Percentiles rank a stretch among this genome's conserved stretches.
These are phyloP conservation scores for Protophormia terraenovae DNA, from an alignment of 2,888 invertebrate genomes.

Conservation along the genomic window DNA sequence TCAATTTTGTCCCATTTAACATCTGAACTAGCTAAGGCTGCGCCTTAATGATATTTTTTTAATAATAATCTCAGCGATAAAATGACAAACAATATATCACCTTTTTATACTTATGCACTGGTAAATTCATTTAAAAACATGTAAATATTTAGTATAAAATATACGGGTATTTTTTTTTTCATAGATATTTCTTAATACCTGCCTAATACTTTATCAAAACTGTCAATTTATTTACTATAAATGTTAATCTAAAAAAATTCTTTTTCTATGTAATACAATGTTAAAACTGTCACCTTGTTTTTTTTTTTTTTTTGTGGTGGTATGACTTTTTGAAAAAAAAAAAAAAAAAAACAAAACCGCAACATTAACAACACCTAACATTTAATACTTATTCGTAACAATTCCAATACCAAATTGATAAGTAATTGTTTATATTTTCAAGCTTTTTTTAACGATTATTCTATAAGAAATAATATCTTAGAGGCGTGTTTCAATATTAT, in stretches of 20 bases:
- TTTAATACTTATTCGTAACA: conserved; percentile 5
- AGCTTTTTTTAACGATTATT: neutral
- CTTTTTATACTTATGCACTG: neutral
- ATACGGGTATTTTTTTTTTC: neutral
- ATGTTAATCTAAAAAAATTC: neutral
- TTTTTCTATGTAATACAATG: neutral
- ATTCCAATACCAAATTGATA: conserved; percentile 17
- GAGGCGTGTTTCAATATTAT: conserved; percentile 10
- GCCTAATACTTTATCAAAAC: conserved; percentile 18
- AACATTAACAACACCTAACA: neutral
- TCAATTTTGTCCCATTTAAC: neutral
- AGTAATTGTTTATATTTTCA: neutral
- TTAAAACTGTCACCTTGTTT: conserved; percentile 20
- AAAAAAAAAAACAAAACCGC: neutral
- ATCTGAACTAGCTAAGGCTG: neutral
- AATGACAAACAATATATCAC: neutral
- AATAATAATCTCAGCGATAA: neutral
- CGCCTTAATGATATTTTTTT: neutral
- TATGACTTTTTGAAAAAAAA: neutral
- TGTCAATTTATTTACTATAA: conserved; percentile 4
- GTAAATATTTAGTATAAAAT: neutral
- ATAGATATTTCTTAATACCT: neutral
- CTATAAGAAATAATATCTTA: neutral
- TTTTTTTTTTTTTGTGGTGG: neutral
- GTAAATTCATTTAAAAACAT: neutral